phyloP scores from a whole-genome alignment of 2,888 invertebrate genomes.

The Danaus chrysippus region DNA sequence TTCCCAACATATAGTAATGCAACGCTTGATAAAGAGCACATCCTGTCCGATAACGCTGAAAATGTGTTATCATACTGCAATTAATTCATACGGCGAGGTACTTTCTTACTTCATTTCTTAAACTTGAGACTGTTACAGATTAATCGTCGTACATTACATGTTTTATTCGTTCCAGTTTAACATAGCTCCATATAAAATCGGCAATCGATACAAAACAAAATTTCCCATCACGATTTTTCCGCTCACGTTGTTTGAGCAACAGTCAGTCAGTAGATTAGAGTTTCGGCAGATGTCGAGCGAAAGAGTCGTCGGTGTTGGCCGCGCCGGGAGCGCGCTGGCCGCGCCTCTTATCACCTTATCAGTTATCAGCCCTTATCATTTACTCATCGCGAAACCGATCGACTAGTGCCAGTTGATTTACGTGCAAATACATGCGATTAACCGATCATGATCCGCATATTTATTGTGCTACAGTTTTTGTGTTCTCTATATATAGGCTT shows the following conservation, averaged over 20 bases:
- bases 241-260: constrained; percentile 17
- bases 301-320: constrained; percentile 52
- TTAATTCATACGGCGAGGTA: constrained; percentile 23
- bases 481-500: constrained; percentile 49
- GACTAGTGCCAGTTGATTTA: constrained; percentile 48
- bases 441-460: constrained; percentile 53
- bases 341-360: constrained; percentile 46
- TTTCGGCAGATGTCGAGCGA: constrained; percentile 60
- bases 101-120: not conserved
- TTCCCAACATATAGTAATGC: not conserved
- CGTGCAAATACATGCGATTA: constrained; percentile 49
- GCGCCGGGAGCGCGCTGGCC: constrained; percentile 43
- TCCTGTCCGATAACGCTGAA: constrained; percentile 29
- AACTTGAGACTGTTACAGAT: not conserved
- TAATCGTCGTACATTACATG: constrained; percentile 9
- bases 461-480: constrained; percentile 47
- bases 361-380: constrained; percentile 71
- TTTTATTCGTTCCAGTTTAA: not conserved
- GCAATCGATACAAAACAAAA: constrained; percentile 11
- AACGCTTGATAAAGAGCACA: constrained; percentile 12
- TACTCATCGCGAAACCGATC: constrained; percentile 71
- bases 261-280: constrained; percentile 42
- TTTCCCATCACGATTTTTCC: constrained; percentile 19
- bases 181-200: not conserved
- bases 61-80: constrained; percentile 33